Evolutionary conservation across 2,888 invertebrate species (phyloP).

Genomic region (Parnassius mnemosyne): DNA sequence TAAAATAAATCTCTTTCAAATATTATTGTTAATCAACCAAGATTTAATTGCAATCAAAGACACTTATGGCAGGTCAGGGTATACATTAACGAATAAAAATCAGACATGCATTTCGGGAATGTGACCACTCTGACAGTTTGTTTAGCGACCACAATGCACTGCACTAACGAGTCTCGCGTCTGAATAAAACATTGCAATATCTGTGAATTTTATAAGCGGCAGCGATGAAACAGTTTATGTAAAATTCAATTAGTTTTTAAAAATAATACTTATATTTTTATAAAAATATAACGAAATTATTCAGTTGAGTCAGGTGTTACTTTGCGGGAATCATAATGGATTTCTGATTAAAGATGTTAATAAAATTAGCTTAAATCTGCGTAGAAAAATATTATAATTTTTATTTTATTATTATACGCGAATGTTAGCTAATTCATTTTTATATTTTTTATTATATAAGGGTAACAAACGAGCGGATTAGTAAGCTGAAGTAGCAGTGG

Average conservation of each 20-base stretch:
- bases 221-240: constrained; percentile 34
- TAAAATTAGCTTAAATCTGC: not conserved
- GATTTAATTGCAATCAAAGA: constrained; percentile 25
- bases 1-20: no score
- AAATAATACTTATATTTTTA: no score
- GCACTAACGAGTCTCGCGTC: constrained; percentile 72
- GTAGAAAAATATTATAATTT: not conserved
- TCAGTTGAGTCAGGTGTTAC: no score
- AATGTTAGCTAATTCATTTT: no score
- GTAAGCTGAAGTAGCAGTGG: no score
- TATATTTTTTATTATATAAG: no score
- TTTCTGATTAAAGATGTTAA: not conserved
- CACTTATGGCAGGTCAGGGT: constrained; percentile 16
- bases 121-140: constrained; percentile 61
- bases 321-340: no score
- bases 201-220: constrained; percentile 36
- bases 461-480: no score
- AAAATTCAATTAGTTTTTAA: not conserved
- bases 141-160: constrained; percentile 73
- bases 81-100: constrained; percentile 43
- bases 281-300: no score
- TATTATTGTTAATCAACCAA: not conserved
- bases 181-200: constrained; percentile 73
- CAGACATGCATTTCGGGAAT: constrained; percentile 55
- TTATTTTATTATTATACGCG: no score